Percentiles rank a stretch among this genome's conserved stretches.
phyloP scores from a whole-genome alignment of 92 coral and sea anemone genomes.

The Parazoanthus atlanticus region DNA sequence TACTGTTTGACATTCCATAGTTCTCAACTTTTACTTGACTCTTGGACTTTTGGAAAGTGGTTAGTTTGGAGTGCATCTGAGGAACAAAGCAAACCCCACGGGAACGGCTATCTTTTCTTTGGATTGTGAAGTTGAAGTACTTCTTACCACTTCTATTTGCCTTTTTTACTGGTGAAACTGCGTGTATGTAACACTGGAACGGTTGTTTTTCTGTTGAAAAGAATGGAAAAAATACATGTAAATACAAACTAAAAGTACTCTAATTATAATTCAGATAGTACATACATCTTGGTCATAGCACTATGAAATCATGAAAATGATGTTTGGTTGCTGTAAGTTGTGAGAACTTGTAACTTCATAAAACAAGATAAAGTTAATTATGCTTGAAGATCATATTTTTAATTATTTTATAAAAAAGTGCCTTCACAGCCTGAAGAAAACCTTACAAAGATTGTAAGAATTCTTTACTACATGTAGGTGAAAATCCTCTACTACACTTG shows the following conservation, averaged over 20 bases:
- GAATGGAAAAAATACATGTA: slow-evolving; percentile 39
- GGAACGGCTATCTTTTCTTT: slow-evolving; percentile 42
- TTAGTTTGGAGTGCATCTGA: slow-evolving; percentile 47
- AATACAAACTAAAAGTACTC: slow-evolving; percentile 36
- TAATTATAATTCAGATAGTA: slow-evolving; percentile 38
- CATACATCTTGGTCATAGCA: slow-evolving; percentile 37
- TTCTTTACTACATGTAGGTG: slow-evolving; percentile 41
- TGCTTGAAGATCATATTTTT: slow-evolving; percentile 40
- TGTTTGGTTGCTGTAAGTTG: slow-evolving; percentile 32
- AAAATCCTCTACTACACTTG: slow-evolving; percentile 33
- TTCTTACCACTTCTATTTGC: slow-evolving; percentile 46
- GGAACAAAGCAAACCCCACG: slow-evolving; percentile 53
- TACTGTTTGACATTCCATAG: slow-evolving; percentile 38
- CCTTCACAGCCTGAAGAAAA: slow-evolving; percentile 33
- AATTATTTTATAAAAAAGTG: slow-evolving; percentile 30
- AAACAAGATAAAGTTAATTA: slow-evolving; percentile 36
- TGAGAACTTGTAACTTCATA: slow-evolving; percentile 41
- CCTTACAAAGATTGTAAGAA: slow-evolving; percentile 33
- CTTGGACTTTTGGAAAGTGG: slow-evolving; percentile 50
- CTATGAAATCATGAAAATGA: slow-evolving; percentile 41
- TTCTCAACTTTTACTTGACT: slow-evolving; percentile 41
- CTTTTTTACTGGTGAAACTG: slow-evolving; percentile 52
- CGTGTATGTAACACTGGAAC: slow-evolving; percentile 35
- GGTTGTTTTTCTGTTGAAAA: slow-evolving; percentile 39
- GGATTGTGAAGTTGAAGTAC: slow-evolving; percentile 53